Conservation (phyloP, 2,888 invertebrate species). For the Eretmocerus hayati region DNA sequence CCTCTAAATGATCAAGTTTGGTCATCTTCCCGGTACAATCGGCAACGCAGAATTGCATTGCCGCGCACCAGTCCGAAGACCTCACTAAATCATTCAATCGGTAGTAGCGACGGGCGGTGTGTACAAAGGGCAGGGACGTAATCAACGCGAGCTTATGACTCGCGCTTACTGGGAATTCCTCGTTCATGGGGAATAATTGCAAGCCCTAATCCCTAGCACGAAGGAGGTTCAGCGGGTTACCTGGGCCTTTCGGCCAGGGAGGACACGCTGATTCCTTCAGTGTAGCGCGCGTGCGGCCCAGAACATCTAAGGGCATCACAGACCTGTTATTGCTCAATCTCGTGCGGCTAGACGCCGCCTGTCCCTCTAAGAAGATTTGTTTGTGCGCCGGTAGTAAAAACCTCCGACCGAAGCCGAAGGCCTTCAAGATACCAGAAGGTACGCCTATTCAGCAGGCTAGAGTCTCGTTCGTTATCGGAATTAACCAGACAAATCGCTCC, state of each 20-base stretch:
- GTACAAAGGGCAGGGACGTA: conserved; percentile 66
- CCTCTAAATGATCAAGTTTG: conserved; percentile 54
- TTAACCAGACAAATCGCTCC: conserved; percentile 67
- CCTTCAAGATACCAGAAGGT: conserved; percentile 42
- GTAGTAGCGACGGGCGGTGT: conserved; percentile 68
- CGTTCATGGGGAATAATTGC: conserved; percentile 56
- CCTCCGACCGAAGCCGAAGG: conserved; percentile 45
- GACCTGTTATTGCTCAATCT: conserved; percentile 49
- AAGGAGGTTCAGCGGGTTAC: conserved; percentile 62
- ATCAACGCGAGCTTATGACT: conserved; percentile 63
- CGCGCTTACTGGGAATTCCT: conserved; percentile 65
- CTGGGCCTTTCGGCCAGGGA: conserved; percentile 56
- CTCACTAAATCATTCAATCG: conserved; percentile 62
- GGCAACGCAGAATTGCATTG: conserved; percentile 47
- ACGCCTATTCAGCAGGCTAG: conserved; percentile 54
- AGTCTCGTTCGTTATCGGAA: conserved; percentile 68
- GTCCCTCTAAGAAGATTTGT: conserved; percentile 57
- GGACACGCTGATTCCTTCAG: conserved; percentile 51
- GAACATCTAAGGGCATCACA: conserved; percentile 52
- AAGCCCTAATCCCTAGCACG: conserved; percentile 62
- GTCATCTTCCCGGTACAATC: conserved; percentile 53
- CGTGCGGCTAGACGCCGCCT: conserved; percentile 54
- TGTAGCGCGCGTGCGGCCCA: conserved; percentile 33
- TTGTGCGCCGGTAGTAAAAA: conserved; percentile 43
- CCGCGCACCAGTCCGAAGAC: conserved; percentile 51